Evolutionary conservation across 2,888 invertebrate species (phyloP).

Genomic region (Drosophila birchii): DNA sequence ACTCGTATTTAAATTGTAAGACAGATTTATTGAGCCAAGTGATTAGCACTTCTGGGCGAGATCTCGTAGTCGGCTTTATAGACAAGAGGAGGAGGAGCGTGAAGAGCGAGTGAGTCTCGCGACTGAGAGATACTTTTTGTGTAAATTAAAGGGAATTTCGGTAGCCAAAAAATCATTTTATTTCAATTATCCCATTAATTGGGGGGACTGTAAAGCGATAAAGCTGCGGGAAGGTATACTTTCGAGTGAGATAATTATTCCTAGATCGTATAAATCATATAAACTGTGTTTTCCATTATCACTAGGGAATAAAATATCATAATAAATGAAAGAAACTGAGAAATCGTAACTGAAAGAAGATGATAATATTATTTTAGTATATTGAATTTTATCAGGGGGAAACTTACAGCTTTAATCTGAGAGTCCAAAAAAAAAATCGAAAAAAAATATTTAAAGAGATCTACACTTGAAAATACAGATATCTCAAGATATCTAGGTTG

Average conservation of each 20-base stretch:
- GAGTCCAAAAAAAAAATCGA: not conserved
- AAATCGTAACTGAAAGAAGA: not conserved
- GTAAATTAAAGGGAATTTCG: conserved; percentile 7
- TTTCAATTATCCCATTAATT: conserved; percentile 26
- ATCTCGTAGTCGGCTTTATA: conserved; percentile 49
- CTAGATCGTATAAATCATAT: not conserved
- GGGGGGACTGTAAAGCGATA: conserved; percentile 14
- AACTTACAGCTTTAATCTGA: not conserved
- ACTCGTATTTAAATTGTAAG: conserved; percentile 62
- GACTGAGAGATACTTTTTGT: conserved; percentile 9
- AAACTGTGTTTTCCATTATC: not conserved
- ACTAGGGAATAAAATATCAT: not conserved
- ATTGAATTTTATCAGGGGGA: not conserved
- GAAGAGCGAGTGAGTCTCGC: not conserved
- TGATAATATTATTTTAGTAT: not conserved
- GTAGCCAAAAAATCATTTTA: conserved; percentile 26
- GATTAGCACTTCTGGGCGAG: conserved; percentile 77
- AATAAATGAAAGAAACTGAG: not conserved
- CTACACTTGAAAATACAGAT: not conserved
- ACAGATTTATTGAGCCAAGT: conserved; percentile 74
- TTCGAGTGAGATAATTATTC: not conserved
- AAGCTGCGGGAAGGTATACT: not conserved
- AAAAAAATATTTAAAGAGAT: not conserved
- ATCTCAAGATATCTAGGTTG: not conserved
- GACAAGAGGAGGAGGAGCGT: conserved; percentile 1